Percentiles rank a stretch among this genome's conserved stretches.
Conservation (phyloP, 2,113 vertebrate species). For the Zootoca vivipara region DNA sequence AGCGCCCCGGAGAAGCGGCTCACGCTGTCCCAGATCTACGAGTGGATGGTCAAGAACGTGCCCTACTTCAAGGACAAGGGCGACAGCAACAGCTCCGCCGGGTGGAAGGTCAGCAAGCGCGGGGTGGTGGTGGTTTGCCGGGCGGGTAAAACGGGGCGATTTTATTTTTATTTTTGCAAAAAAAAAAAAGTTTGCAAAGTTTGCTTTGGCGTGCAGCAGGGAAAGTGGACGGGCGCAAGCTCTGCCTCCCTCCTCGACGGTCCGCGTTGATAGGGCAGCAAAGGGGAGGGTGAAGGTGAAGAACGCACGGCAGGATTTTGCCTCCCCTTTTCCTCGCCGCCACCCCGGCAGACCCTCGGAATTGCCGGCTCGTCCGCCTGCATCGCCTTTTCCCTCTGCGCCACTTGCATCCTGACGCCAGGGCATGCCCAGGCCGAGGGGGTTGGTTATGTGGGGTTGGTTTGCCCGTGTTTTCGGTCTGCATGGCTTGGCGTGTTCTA, state of each 20-base stretch:
- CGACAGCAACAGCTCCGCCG: slow-evolving; percentile 93
- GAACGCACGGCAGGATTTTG: background rate
- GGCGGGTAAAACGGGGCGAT: background rate
- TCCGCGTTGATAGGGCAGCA: background rate
- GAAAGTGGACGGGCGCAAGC: background rate
- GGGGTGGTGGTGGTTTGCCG: background rate
- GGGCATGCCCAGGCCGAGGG: background rate
- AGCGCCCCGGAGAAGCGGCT: slow-evolving; percentile 94
- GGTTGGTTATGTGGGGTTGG: background rate
- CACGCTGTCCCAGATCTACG: slow-evolving; percentile 95
- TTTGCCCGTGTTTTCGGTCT: background rate
- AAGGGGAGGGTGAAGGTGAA: background rate
- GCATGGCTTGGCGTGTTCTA: background rate
- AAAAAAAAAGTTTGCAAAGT: background rate
- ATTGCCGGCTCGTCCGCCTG: background rate
- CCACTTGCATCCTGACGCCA: background rate
- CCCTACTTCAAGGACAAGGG: slow-evolving; percentile 98
- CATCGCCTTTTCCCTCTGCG: background rate
- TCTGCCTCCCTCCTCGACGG: background rate
- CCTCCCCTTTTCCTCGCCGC: no score
- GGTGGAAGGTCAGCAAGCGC: slow-evolving; percentile 90
- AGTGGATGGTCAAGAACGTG: slow-evolving; percentile 98
- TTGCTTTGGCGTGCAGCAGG: background rate
- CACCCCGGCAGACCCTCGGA: no score
- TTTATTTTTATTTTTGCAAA: background rate